Evolutionary conservation across 2,113 vertebrate genomes (phyloP).

Genomic region (Cercopithecus mona): DNA sequence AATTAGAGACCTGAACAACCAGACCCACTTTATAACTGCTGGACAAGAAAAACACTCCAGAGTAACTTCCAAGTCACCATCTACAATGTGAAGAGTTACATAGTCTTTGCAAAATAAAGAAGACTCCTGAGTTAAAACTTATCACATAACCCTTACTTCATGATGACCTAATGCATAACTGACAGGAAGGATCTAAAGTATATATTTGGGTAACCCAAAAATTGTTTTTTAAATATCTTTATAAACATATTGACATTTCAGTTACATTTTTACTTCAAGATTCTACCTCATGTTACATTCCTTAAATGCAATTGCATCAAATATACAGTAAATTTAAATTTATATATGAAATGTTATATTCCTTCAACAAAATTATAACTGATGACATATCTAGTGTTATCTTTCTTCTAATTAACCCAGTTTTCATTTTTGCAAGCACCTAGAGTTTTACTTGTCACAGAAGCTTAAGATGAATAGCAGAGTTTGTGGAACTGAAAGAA

Average conservation of each 20-base stretch:
- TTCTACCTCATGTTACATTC: background rate
- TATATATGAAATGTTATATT: background rate
- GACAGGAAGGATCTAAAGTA: background rate
- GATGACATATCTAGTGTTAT: background rate
- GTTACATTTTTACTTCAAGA: background rate
- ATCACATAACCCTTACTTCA: background rate
- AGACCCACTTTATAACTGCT: background rate
- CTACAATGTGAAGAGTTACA: background rate
- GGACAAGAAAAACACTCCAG: background rate
- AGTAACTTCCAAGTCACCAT: background rate
- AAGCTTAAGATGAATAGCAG: background rate
- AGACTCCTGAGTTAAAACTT: background rate
- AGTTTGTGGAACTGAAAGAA: background rate
- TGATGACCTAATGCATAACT: background rate
- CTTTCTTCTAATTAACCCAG: background rate
- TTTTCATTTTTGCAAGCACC: background rate
- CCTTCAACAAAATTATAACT: background rate
- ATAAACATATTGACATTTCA: background rate
- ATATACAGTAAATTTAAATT: background rate
- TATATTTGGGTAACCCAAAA: background rate
- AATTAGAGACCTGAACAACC: background rate
- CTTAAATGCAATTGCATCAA: background rate
- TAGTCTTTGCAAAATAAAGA: background rate
- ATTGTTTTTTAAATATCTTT: background rate
- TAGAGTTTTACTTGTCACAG: background rate